Conservation (phyloP, 2,888 invertebrate species). For the Xestobium rufovillosum region DNA sequence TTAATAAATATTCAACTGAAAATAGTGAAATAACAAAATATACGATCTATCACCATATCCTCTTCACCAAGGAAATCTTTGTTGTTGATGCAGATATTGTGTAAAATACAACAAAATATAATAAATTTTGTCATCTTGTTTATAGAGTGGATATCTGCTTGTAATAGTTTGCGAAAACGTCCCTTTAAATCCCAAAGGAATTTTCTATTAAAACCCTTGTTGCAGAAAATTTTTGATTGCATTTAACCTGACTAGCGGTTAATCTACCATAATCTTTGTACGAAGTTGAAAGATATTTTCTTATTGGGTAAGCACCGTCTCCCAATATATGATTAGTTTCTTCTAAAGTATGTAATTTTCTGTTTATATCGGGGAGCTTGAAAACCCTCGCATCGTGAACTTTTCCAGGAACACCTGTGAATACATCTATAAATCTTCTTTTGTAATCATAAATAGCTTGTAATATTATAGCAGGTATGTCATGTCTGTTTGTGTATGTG, state of each 20-base stretch:
- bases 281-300: constrained; percentile 26
- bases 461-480: constrained; percentile 25
- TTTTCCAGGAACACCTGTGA: constrained; percentile 29
- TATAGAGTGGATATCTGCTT: constrained; percentile 16
- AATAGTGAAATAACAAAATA: too few species aligned
- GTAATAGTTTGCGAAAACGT: constrained; percentile 25
- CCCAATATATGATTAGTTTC: constrained; percentile 28
- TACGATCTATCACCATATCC: too few species aligned
- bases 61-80: too few species aligned
- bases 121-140: constrained; percentile 24
- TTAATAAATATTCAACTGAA: too few species aligned
- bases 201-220: constrained; percentile 32
- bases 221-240: constrained; percentile 27
- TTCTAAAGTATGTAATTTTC: constrained; percentile 18
- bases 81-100: constrained; percentile 27
- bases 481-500: constrained; percentile 32
- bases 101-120: constrained; percentile 26
- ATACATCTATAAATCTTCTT: constrained; percentile 28
- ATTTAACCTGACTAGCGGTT: constrained; percentile 24
- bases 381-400: constrained; percentile 29
- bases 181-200: constrained; percentile 29
- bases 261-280: constrained; percentile 29
- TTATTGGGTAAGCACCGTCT: constrained; percentile 28
- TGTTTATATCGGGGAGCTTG: constrained; percentile 22
- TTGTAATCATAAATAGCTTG: constrained; percentile 31